Conservation (phyloP, 2,888 invertebrate species). For the Lasiommata megera region DNA sequence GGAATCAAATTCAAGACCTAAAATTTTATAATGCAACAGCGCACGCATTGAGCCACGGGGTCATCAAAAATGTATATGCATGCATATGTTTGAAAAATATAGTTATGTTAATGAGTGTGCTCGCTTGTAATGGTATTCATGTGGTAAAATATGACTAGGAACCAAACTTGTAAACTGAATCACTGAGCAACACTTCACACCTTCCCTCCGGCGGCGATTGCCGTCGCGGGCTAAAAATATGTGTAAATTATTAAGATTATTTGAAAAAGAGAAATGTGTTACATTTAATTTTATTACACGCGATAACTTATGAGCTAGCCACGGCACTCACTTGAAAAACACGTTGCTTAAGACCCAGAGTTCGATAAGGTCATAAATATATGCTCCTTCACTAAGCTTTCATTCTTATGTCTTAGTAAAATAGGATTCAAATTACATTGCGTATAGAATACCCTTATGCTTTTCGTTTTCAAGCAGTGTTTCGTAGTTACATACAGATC, state of each 20-base stretch:
- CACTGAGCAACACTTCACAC: constrained; percentile 30
- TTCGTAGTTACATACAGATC: constrained; percentile 75
- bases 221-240: constrained; percentile 76
- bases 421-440: constrained; percentile 35
- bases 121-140: constrained; percentile 23
- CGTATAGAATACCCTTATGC: constrained; percentile 35
- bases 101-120: constrained; percentile 20
- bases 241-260: constrained; percentile 80
- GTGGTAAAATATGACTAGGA: constrained; percentile 25
- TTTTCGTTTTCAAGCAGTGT: constrained; percentile 39
- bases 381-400: constrained; percentile 19
- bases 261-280: constrained; percentile 81
- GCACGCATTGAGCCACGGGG: too few species aligned
- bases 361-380: constrained; percentile 4
- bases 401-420: background rate
- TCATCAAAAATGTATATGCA: background rate
- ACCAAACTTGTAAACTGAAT: constrained; percentile 21
- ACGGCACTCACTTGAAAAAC: constrained; percentile 72
- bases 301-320: constrained; percentile 78
- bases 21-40: too few species aligned
- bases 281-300: constrained; percentile 81
- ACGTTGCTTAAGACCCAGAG: constrained; percentile 46
- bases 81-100: constrained; percentile 1
- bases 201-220: constrained; percentile 63
- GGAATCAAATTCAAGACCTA: too few species aligned